Base-by-base conservation (phyloP, 2,888 invertebrate species). In the Euclidia mi region DNA sequence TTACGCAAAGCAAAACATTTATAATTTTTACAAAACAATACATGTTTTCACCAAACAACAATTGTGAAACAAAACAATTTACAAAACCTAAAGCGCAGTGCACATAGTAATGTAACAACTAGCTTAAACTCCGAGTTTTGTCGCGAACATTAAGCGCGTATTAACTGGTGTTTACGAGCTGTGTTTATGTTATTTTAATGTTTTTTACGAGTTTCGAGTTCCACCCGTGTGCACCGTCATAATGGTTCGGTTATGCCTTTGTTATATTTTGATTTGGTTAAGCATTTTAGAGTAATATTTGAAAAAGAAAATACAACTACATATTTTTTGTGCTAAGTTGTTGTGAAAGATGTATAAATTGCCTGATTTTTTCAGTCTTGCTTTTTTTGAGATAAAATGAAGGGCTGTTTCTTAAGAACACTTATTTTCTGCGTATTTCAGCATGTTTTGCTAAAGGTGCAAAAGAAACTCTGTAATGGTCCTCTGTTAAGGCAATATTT, bases 101-200 rank as follows among this genome's bases (percentile, higher is more conserved):
- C 37, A 51, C 46, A 56, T 41, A 11, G 52, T 14, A 57, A 49
- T 53, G 49, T 52, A 52, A 51, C 49, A 45, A n/a, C 28, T 46
- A 46, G 29, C 17, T 29, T 46, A 9, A 37, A 46, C 56, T 69
- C 56, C 42, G 52, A 44, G 50, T 68, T 60, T 53, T 41, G 65
- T 56, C 50, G 67, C 65, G 55, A 56, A 20, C 69, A 9, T 69
- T 69, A 45, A 56, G 53, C 58, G 71, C 66, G 65, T 69, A 65
- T 65, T 65, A 68, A 65, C 63, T 49, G 55, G 49, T 67, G 64
- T 71, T 79, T 79, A 79, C 63, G 69, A 71, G 46, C 59, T 57
- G 50, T 69, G 67, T 76, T 76, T 69, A 71, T 56, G 48, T 53
- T 50, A 61, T 65, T 70, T 70, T 77, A 70, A 67, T 71, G 77